A percentile compares a stretch with the other conserved stretches of the same genome.
phyloP scores from a whole-genome alignment of 1,140 invertebrate genomes.

The Sitobion miscanthi region DNA sequence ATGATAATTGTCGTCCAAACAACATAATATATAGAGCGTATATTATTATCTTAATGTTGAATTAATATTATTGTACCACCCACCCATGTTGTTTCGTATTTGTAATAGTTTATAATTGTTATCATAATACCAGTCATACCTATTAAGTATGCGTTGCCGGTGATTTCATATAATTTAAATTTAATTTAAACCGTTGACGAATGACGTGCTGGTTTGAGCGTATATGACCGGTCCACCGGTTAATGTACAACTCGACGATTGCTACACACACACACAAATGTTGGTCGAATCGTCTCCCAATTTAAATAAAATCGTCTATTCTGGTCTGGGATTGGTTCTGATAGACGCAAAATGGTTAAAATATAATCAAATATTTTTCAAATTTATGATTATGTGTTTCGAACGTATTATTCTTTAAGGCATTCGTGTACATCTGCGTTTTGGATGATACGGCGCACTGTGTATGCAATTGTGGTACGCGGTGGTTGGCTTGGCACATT shows the following conservation, averaged over 20 bases:
- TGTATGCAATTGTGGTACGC: background rate
- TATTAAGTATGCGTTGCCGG: background rate
- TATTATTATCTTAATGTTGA: background rate
- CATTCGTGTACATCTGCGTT: background rate
- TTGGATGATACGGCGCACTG: background rate
- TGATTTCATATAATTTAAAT: background rate
- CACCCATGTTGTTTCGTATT: background rate
- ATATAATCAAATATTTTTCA: background rate
- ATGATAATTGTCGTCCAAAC: background rate
- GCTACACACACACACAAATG: background rate
- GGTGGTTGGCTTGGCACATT: background rate
- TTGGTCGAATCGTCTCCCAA: background rate
- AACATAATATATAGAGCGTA: background rate
- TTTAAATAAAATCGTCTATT: too few species aligned
- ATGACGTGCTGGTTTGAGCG: background rate
- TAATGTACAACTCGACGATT: too few species aligned
- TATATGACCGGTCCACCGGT: too few species aligned
- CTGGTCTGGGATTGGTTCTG: too few species aligned
- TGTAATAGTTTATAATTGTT: background rate
- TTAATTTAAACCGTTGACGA: background rate
- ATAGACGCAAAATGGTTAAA: too few species aligned
- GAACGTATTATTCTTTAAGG: background rate
- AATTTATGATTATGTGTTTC: background rate
- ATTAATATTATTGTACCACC: background rate
- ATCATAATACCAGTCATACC: background rate